phyloP scores from a whole-genome alignment of 1,140 invertebrate species.

The Zophobas atratus region DNA sequence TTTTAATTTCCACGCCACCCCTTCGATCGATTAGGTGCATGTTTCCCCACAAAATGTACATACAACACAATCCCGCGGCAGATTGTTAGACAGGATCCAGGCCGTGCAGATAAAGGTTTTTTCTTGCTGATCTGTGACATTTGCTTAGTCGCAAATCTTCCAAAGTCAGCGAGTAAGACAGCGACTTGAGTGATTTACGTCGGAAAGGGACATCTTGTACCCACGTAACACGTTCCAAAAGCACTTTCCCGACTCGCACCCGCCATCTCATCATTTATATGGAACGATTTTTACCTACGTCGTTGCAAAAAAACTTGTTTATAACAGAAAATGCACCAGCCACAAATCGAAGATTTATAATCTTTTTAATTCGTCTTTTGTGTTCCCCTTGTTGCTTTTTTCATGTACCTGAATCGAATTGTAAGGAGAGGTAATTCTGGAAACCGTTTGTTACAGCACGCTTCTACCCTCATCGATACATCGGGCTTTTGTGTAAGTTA shows the following conservation, averaged over 20 bases:
- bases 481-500: conserved; percentile 18
- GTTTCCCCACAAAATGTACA: neutral
- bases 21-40: neutral
- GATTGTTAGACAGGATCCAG: conserved; percentile 46
- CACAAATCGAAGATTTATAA: conserved; percentile 46
- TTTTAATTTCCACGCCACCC: too few species aligned
- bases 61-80: conserved; percentile 30
- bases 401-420: conserved; percentile 45
- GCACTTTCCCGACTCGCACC: conserved; percentile 27
- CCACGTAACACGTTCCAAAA: conserved; percentile 38
- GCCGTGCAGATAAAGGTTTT: conserved; percentile 55
- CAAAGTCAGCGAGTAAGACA: conserved; percentile 65
- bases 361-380: conserved; percentile 48
- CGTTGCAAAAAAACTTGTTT: neutral
- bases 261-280: conserved; percentile 25
- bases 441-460: conserved; percentile 50
- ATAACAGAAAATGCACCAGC: conserved; percentile 1
- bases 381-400: conserved; percentile 40
- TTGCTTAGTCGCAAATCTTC: conserved; percentile 67
- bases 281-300: neutral
- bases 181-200: conserved; percentile 66
- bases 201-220: conserved; percentile 51
- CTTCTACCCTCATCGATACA: conserved; percentile 47
- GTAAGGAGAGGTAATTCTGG: conserved; percentile 47
- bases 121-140: conserved; percentile 65